phyloP scores from a whole-genome alignment of 2,888 invertebrate species.

The Neuroscelio doddi region DNA sequence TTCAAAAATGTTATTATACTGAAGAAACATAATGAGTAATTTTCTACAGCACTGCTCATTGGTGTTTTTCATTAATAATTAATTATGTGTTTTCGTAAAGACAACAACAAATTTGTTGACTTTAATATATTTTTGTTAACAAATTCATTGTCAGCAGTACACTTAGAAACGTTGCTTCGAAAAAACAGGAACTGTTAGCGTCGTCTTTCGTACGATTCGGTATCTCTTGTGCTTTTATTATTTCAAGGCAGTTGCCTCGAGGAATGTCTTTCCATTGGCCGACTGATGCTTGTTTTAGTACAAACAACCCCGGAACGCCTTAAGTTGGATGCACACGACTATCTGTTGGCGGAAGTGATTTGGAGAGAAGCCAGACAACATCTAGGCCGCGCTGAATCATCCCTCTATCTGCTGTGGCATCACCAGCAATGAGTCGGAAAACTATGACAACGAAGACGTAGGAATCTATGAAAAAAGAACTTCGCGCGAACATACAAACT shows the following conservation, averaged over 20 bases:
- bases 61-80: too few relatives aligned
- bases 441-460: slow-evolving; percentile 22
- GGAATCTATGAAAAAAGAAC: slow-evolving; percentile 14
- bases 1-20: too few relatives aligned
- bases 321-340: slow-evolving; percentile 46
- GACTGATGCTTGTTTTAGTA: slow-evolving; percentile 45
- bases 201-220: too few relatives aligned
- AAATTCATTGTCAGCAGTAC: too few relatives aligned
- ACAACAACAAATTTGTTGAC: too few relatives aligned
- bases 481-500: slow-evolving; percentile 8
- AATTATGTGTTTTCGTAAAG: too few relatives aligned
- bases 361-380: slow-evolving; percentile 65
- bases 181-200: too few relatives aligned
- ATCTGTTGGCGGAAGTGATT: slow-evolving; percentile 62
- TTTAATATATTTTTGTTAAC: too few relatives aligned
- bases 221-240: slow-evolving; percentile 55
- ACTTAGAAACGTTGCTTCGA: too few relatives aligned
- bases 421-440: slow-evolving; percentile 27
- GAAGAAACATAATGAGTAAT: too few relatives aligned
- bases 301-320: slow-evolving; percentile 49
- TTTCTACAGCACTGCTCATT: too few relatives aligned
- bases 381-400: slow-evolving; percentile 63
- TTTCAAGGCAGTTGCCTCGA: slow-evolving; percentile 55
- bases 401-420: slow-evolving; percentile 27
- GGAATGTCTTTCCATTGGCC: slow-evolving; percentile 57